A percentile compares a stretch with the other conserved stretches of the same genome.
These are phyloP conservation scores for Crypturellus tataupa DNA, from an alignment of 2,797 vertebrate genomes.

Conservation along the genomic window DNA sequence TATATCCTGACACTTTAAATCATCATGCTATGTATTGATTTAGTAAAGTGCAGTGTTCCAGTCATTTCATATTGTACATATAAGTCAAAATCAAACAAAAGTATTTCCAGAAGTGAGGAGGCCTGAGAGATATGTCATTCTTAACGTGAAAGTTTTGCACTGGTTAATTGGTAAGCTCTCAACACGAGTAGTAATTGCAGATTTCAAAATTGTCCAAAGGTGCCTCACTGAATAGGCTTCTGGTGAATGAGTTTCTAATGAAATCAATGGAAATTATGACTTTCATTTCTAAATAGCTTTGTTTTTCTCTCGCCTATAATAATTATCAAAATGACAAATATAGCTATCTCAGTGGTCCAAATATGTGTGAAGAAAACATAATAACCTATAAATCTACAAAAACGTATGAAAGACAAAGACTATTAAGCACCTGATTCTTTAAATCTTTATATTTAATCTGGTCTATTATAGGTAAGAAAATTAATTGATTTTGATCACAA, in stretches of 20 bases:
- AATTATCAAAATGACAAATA: neutral
- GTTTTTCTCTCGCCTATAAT: neutral
- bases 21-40: slow-evolving; percentile 59
- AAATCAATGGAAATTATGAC: slow-evolving; percentile 27
- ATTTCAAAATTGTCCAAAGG: neutral
- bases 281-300: neutral
- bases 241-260: neutral
- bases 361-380: neutral
- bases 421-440: neutral
- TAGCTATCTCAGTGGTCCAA: neutral
- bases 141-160: slow-evolving; percentile 6
- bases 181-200: neutral
- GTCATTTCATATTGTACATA: slow-evolving; percentile 30
- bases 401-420: neutral
- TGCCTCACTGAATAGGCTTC: slow-evolving; percentile 3
- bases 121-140: slow-evolving; percentile 30
- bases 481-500: neutral
- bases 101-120: slow-evolving; percentile 47
- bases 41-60: slow-evolving; percentile 44
- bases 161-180: slow-evolving; percentile 45
- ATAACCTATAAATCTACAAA: neutral
- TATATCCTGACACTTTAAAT: slow-evolving; percentile 71
- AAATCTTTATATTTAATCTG: neutral
- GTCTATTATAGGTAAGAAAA: neutral
- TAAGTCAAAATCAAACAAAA: slow-evolving; percentile 64